Evolutionary conservation across 2,888 invertebrate species (phyloP), one percentile per base, ranked within the genome.

Genomic region (Hirtodrosophila alboralis): DNA sequence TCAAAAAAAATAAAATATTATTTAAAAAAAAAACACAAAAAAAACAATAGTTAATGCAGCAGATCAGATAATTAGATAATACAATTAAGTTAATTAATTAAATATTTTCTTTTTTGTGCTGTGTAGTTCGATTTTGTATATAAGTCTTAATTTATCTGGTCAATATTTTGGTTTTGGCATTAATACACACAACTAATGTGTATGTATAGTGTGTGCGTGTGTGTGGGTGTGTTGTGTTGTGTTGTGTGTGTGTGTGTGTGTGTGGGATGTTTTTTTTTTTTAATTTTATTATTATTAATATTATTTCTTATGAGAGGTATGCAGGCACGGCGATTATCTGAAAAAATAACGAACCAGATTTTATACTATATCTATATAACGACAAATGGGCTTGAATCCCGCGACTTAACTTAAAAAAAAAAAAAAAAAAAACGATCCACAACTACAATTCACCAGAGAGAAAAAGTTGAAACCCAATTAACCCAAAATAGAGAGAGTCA

Each of bases 241-340:
- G 38, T 18, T 45, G 13, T 44, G 10, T 59, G 28, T 34, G 34
- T 48, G 23, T 59, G 28, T 41, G 21, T 45, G 16, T 31, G 31
- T 53, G 26, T 21, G 37, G 40, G 27, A 14, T 40, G 12, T 44
- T 31, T 60, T 18, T 54, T 16, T 30, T 30, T 60, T 31, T 30
- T 51, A 52, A 18, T 18, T 18, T 18, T 18, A 18, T 18, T 3
- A n/a, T n/a, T n/a, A n/a, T n/a, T n/a, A n/a, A n/a, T n/a, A n/a
- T n/a, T 18, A 2, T 18, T 63, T 57, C 45, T 79, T 79, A 79
- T 79, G 79, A 83, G 79, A 79, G 49, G 66, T 79, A 79, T 75
- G 83, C 83, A 79, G 83, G 70, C 79, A 79, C 83, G 79, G 66
- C 68, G 83, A 68, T 79, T 62, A 79, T 83, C 79, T 79, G 79